Conservation (phyloP, 1,140 invertebrate genomes). For the Chrysoperla carnea region DNA sequence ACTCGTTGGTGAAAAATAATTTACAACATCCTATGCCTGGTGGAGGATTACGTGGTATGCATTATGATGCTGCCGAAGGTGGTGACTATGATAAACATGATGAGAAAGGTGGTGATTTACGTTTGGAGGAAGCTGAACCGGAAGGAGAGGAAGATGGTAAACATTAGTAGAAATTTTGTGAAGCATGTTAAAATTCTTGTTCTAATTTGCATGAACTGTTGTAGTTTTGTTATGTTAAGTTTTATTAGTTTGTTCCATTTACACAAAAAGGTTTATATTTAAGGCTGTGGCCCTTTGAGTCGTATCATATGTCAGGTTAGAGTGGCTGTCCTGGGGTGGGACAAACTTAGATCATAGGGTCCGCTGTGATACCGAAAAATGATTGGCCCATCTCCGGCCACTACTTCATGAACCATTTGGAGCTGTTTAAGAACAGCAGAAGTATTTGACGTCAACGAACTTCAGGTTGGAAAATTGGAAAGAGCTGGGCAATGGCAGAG, state of each 20-base stretch:
- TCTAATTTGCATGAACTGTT: conserved; percentile 3
- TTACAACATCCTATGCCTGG: conserved; percentile 1
- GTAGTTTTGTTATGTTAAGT: conserved; percentile 3
- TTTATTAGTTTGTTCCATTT: conserved; percentile 1
- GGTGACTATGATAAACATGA: conserved; percentile 9
- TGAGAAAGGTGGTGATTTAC: conserved; percentile 1
- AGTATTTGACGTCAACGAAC: too few species aligned
- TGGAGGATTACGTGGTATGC: conserved; percentile 5
- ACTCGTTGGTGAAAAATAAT: conserved; percentile 3
- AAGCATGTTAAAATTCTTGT: neutral
- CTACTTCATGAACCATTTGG: too few species aligned
- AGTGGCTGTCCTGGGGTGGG: too few species aligned
- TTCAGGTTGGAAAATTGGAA: too few species aligned
- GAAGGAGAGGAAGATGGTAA: conserved; percentile 11
- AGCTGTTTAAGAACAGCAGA: too few species aligned
- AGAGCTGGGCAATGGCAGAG: too few species aligned
- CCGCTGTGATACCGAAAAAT: too few species aligned
- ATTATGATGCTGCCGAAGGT: conserved; percentile 11
- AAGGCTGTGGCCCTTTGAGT: too few species aligned
- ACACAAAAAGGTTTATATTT: too few species aligned
- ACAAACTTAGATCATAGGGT: too few species aligned
- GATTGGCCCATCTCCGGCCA: too few species aligned
- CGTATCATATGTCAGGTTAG: too few species aligned
- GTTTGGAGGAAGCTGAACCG: conserved; percentile 7
- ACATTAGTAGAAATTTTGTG: conserved; percentile 7